A percentile compares a stretch with the other conserved stretches of the same genome.
Conservation (phyloP, 2,888 invertebrate species). For the Rhodophaea formosa region DNA sequence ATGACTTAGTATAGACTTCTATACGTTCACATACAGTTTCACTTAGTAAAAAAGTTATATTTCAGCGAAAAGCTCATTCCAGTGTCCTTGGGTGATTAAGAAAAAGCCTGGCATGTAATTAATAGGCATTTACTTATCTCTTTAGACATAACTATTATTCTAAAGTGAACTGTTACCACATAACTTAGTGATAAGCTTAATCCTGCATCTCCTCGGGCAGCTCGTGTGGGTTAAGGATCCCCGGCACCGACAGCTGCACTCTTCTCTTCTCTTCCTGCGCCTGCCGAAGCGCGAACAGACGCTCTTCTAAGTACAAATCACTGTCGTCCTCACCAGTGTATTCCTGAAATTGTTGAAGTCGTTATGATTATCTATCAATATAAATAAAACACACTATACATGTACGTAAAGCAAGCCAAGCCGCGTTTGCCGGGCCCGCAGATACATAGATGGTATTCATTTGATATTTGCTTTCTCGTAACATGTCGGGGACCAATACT, state of each 20-base stretch:
- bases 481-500: no score
- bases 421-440: no score
- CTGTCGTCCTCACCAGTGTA: slow-evolving; percentile 99
- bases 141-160: slow-evolving; percentile 18
- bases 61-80: background rate
- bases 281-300: slow-evolving; percentile 91
- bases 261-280: slow-evolving; percentile 97
- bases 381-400: background rate
- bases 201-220: slow-evolving; percentile 98
- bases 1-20: no score
- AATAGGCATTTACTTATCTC: slow-evolving; percentile 17
- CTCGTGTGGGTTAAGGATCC: slow-evolving; percentile 97
- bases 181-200: slow-evolving; percentile 58
- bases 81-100: slow-evolving; percentile 4
- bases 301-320: slow-evolving; percentile 98
- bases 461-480: no score
- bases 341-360: slow-evolving; percentile 85
- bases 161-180: slow-evolving; percentile 53
- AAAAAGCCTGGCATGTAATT: slow-evolving; percentile 15
- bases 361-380: background rate
- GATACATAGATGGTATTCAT: no score
- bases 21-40: background rate
- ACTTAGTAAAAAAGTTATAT: background rate
- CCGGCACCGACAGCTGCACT: slow-evolving; percentile 96
- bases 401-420: no score